Conservation (phyloP, 2,113 vertebrate species). For the Nesogale talazaci region DNA sequence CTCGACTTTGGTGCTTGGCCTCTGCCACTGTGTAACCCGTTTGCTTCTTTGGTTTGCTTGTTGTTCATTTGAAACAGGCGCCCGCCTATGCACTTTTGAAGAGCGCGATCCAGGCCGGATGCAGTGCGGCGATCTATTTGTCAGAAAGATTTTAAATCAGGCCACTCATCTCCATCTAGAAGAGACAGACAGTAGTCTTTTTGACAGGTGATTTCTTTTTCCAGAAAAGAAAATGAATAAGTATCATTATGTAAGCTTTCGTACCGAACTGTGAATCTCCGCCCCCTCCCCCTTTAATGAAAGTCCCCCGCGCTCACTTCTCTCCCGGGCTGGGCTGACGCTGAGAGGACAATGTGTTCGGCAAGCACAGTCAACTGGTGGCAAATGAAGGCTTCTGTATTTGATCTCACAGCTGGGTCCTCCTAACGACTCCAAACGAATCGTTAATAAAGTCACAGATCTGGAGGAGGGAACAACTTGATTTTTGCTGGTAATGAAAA, state of each 20-base stretch:
- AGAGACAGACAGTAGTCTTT: conserved; percentile 15
- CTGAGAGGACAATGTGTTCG: conserved; percentile 53
- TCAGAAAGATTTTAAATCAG: conserved; percentile 91
- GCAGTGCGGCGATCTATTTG: conserved; percentile 93
- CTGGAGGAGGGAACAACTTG: conserved; percentile 23
- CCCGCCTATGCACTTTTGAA: conserved; percentile 94
- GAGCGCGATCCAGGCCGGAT: conserved; percentile 93
- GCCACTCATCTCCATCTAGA: neutral
- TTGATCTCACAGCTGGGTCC: neutral
- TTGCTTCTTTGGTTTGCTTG: conserved; percentile 32
- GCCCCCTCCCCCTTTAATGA: neutral
- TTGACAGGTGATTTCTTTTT: neutral
- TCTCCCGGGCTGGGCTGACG: neutral
- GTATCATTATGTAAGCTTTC: neutral
- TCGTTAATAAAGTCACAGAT: conserved; percentile 31
- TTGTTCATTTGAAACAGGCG: conserved; percentile 84
- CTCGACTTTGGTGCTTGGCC: neutral
- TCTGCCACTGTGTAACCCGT: neutral
- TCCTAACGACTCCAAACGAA: neutral
- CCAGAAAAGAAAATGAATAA: neutral
- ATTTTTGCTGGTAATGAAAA: neutral
- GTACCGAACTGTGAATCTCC: conserved; percentile 9
- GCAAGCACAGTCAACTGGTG: neutral
- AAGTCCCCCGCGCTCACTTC: neutral
- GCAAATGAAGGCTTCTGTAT: neutral